Conservation (phyloP, 2,888 invertebrate genomes). For the Thera britannica region DNA sequence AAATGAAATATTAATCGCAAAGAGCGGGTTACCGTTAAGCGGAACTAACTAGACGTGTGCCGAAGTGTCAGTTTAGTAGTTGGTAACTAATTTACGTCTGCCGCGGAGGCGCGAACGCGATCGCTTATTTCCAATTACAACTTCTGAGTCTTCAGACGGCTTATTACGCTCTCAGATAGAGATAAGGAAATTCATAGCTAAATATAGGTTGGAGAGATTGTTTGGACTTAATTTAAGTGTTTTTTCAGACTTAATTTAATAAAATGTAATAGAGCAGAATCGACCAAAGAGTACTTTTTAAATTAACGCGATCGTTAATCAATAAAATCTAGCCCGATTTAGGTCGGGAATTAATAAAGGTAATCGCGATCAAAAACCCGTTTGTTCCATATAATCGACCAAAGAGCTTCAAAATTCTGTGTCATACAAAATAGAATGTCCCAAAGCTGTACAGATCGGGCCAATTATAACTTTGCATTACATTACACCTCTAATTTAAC, state of each 20-base stretch:
- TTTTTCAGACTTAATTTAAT: too few species aligned
- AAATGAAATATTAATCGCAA: slow-evolving; percentile 39
- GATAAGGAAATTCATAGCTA: background rate
- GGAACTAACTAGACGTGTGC: slow-evolving; percentile 59
- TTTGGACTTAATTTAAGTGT: background rate
- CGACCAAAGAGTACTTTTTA: too few species aligned
- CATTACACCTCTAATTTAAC: background rate
- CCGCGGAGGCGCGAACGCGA: slow-evolving; percentile 32
- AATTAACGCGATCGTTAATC: too few species aligned
- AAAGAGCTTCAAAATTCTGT: too few species aligned
- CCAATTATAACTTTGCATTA: slow-evolving; percentile 1
- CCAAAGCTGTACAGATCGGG: background rate
- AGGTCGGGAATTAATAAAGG: too few species aligned
- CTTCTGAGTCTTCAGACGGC: slow-evolving; percentile 22
- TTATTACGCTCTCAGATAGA: slow-evolving; percentile 32
- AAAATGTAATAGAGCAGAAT: too few species aligned
- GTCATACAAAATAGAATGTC: too few species aligned
- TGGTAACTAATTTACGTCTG: slow-evolving; percentile 35
- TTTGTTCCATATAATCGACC: too few species aligned
- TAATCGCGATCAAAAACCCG: too few species aligned
- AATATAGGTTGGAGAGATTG: background rate
- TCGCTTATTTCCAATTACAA: slow-evolving; percentile 36
- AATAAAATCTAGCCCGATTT: too few species aligned
- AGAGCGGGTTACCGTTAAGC: slow-evolving; percentile 47
- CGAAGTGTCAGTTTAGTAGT: slow-evolving; percentile 67